These are phyloP conservation scores for Erinaceus europaeus DNA, from an alignment of 2,113 vertebrate species.

Conservation along the genomic window DNA sequence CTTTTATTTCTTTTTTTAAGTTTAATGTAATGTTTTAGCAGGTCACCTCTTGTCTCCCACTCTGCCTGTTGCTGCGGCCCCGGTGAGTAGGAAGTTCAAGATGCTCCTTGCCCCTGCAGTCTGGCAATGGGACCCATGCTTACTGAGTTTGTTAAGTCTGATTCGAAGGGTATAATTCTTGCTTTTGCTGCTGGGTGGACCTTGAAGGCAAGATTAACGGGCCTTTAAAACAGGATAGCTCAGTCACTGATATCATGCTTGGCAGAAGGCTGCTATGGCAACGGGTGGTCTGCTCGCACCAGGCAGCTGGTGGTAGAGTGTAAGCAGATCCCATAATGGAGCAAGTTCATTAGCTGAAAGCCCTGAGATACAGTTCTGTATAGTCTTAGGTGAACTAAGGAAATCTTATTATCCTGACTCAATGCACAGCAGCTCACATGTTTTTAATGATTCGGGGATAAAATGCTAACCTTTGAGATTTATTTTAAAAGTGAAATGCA, in stretches of 20 bases:
- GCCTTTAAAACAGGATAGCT: constrained; percentile 49
- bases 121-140: constrained; percentile 21
- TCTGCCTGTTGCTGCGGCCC: too few species aligned
- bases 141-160: constrained; percentile 34
- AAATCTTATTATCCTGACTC: neutral
- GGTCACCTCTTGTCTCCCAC: too few species aligned
- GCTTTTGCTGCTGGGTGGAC: constrained; percentile 46
- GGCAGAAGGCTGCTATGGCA: constrained; percentile 63
- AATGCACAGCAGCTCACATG: neutral
- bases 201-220: constrained; percentile 41
- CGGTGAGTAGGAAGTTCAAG: neutral
- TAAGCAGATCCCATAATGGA: constrained; percentile 54
- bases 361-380: neutral
- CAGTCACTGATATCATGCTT: constrained; percentile 37
- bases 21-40: too few species aligned
- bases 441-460: neutral
- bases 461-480: neutral
- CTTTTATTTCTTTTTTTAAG: too few species aligned
- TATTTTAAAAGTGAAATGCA: neutral
- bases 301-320: constrained; percentile 1
- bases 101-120: constrained; percentile 15
- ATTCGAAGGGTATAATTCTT: constrained; percentile 33
- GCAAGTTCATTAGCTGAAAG: constrained; percentile 69
- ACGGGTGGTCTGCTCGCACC: constrained; percentile 54
- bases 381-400: constrained; percentile 13